A percentile compares a stretch with the other conserved stretches of the same genome.
phyloP scores from a whole-genome alignment of 2,888 invertebrate genomes.

The Drepana falcataria region DNA sequence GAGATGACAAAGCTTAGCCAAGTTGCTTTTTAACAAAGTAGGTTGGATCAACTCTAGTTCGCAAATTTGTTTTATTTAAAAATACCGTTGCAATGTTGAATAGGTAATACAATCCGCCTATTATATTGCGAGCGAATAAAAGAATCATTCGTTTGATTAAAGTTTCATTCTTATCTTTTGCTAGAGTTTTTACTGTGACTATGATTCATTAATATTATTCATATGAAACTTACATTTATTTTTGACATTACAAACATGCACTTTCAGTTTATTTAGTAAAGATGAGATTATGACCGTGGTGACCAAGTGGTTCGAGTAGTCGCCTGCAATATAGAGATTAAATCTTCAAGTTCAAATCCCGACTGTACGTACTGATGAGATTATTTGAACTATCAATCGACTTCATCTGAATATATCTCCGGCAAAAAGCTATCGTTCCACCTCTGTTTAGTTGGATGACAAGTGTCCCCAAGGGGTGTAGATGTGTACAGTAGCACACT shows the following conservation, averaged over 20 bases:
- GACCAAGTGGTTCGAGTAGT: too few species aligned
- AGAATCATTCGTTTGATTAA: background rate
- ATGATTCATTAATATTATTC: conserved; percentile 5
- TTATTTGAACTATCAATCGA: too few species aligned
- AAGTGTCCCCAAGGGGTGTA: too few species aligned
- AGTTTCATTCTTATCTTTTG: background rate
- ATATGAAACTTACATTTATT: background rate
- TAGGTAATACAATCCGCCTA: background rate
- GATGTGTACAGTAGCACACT: too few species aligned
- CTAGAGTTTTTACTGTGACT: background rate
- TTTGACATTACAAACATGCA: conserved; percentile 6
- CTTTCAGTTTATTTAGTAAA: background rate
- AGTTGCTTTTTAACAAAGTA: too few species aligned
- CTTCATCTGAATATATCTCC: too few species aligned
- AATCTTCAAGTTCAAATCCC: too few species aligned
- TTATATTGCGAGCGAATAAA: background rate
- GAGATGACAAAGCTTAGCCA: too few species aligned
- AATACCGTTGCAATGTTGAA: background rate
- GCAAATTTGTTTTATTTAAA: background rate
- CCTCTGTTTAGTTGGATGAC: too few species aligned
- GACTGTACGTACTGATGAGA: too few species aligned
- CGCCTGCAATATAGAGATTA: too few species aligned
- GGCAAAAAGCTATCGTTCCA: too few species aligned
- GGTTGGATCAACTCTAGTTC: background rate
- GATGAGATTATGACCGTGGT: background rate